These are phyloP conservation scores for Eriosoma lanigerum DNA, from an alignment of 1,140 invertebrate genomes.

Conservation along the genomic window DNA sequence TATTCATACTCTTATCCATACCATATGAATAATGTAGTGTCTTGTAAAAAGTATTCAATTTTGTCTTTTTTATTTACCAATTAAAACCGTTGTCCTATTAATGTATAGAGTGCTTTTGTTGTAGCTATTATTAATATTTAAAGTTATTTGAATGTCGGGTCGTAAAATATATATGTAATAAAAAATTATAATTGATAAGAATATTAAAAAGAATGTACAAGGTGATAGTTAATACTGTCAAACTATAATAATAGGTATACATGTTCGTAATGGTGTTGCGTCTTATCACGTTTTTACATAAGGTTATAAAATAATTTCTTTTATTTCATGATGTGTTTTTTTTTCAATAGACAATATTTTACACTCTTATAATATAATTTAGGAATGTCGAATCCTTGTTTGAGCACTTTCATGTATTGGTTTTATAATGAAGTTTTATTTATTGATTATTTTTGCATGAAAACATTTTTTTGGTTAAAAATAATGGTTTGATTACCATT, in stretches of 20 bases:
- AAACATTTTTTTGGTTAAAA: no score
- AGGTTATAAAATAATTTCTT: not conserved
- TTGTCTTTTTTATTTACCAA: no score
- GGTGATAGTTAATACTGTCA: not conserved
- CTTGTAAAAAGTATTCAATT: no score
- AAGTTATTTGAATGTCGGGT: no score
- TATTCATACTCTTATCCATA: no score
- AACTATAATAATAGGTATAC: not conserved
- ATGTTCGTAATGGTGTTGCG: not conserved
- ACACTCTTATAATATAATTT: not conserved
- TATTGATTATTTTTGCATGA: no score
- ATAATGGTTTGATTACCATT: no score
- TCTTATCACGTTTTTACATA: not conserved
- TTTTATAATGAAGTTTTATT: no score
- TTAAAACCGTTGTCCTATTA: no score
- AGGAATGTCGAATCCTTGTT: not conserved
- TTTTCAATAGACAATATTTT: not conserved
- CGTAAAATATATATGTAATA: not conserved
- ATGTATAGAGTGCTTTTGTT: no score
- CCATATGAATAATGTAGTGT: no score
- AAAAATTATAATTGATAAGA: not conserved
- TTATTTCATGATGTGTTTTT: not conserved
- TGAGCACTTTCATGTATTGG: not conserved
- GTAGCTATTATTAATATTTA: no score
- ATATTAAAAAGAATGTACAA: conserved; percentile 3